Base-by-base conservation (phyloP, 2,888 invertebrate species). In the Anarsia innoxiella region DNA sequence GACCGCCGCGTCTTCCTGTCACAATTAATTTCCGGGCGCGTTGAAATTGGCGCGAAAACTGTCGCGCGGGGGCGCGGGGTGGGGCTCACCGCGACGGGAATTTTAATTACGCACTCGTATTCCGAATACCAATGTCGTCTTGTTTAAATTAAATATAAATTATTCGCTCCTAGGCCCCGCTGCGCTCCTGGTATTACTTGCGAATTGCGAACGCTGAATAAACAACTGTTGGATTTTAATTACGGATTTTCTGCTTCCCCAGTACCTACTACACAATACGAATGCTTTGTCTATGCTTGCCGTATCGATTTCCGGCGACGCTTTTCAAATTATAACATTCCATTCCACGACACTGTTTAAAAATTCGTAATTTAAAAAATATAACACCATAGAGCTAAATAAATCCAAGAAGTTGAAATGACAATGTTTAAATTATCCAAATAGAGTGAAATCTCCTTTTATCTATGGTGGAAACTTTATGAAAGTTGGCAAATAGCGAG, bases 121-220 rank as follows among this genome's bases (percentile, higher is more conserved):
- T 77, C 73, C 80, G 83, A 83, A 83, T 83, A 82, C 82, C 83
- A 79, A 83, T 83, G 83, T 83, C 82, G 82, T 83, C 83, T 83
- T 83, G 82, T 82, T 83, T 83, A 83, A 83, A 83, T 83, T 83
- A 83, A 83, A 82, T 83, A 83, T 84, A 84, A 84, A 84, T 84
- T 84, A 84, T 83, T 79, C 78, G 69, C 77, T 76, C 71, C 79
- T 77, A 77, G 78, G 76, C 73, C 75, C 73, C 68, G 68, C 66
- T 69, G 76, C 70, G 67, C 63, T 69, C 66, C 68, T 65, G 73
- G 69, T 76, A 72, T 73, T 77, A 48, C 48, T 45, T 42, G 73
- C 74, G 68, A 74, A 74, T 66, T 67, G 69, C 66, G 63, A 62
- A 66, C 58, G 72, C 60, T 67, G 66, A 71, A 76, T 75, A 75